These are phyloP conservation scores for Drosophila nigritarsus DNA, from an alignment of 2,888 invertebrate genomes.

Conservation along the genomic window DNA sequence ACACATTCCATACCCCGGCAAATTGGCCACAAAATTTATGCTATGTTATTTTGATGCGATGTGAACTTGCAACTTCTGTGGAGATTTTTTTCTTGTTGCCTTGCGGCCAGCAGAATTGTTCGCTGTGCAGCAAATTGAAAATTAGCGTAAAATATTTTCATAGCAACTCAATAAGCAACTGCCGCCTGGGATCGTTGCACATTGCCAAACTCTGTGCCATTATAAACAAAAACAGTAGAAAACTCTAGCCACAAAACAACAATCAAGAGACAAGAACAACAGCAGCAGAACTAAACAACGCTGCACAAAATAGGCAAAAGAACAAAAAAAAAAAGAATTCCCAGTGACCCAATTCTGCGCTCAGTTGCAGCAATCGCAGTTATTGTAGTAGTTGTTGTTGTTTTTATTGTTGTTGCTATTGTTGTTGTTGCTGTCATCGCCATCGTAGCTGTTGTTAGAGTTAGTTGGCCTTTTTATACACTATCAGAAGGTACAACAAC, in stretches of 20 bases:
- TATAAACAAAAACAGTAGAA: conserved; percentile 52
- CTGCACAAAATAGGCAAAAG: conserved; percentile 66
- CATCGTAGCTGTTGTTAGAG: conserved; percentile 66
- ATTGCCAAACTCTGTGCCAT: conserved; percentile 42
- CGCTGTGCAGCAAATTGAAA: conserved; percentile 73
- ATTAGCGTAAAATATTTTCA: conserved; percentile 67
- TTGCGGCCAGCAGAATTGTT: conserved; percentile 40
- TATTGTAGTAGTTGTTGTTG: conserved; percentile 47
- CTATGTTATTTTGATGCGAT: conserved; percentile 38
- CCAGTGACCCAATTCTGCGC: conserved; percentile 76
- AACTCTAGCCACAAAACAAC: conserved; percentile 73
- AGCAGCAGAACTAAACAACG: conserved; percentile 43
- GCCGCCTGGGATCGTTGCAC: conserved; percentile 33
- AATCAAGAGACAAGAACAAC: conserved; percentile 34
- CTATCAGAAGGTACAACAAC: conserved; percentile 4
- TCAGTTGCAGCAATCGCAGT: conserved; percentile 63
- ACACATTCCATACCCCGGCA: conserved; percentile 37
- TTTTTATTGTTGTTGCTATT: conserved; percentile 30
- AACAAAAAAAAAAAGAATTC: conserved; percentile 68
- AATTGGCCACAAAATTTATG: conserved; percentile 51
- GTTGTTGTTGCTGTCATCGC: conserved; percentile 55
- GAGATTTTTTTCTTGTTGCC: conserved; percentile 2
- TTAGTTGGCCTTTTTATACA: conserved; percentile 71
- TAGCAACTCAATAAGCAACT: conserved; percentile 53
- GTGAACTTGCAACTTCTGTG: conserved; percentile 51